Evolutionary conservation across 2,888 invertebrate species (phyloP), one percentile per base, ranked within the genome.

Genomic region (Trissolcus brochymenae): DNA sequence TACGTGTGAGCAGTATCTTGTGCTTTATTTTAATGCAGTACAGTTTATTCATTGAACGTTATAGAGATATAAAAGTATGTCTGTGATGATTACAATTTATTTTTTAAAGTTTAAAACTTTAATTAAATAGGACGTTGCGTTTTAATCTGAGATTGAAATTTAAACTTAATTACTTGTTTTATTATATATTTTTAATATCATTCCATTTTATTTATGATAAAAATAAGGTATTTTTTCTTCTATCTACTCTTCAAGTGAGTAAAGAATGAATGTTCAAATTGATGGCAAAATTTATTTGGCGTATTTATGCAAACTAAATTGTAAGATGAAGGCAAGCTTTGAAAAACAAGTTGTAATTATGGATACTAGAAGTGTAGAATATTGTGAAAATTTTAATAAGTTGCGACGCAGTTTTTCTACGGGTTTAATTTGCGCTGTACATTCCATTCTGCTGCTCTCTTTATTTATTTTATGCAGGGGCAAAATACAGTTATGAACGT

Each of bases 81-180:
- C 73, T 68, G 62, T 68, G 74, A 68, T 74, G 62, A 74, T 74
- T 74, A 74, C 67, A 74, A 62, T 74, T 74, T 74, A 56, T 66
- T 74, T 74, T 74, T 74, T 59, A 16, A 59, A 72, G 64, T 62
- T 25, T 35, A 7, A 11, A n/a, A 51, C 40, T 1, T n/a, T 11
- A 21, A 25, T 35, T 21, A 53, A 41, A 50, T 6, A 41, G 11
- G 16, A 13, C 11, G 51, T 56, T 50, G 14, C 35, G 17, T 29
- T 16, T 13, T 25, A 11, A 50, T 11, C 1, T 60, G 43, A 59
- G 17, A 46, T 17, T 50, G 14, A 17, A 35, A 49, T 50, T 60
- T 14, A 16, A 46, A 17, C 1, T 19, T 21, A 11, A 51, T 51
- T 17, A 17, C 16, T 35, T 9, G 35, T 35, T 35, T 35, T 1